These are phyloP conservation scores for Cephus pygmeus DNA, from an alignment of 2,888 invertebrate species.

Conservation along the genomic window DNA sequence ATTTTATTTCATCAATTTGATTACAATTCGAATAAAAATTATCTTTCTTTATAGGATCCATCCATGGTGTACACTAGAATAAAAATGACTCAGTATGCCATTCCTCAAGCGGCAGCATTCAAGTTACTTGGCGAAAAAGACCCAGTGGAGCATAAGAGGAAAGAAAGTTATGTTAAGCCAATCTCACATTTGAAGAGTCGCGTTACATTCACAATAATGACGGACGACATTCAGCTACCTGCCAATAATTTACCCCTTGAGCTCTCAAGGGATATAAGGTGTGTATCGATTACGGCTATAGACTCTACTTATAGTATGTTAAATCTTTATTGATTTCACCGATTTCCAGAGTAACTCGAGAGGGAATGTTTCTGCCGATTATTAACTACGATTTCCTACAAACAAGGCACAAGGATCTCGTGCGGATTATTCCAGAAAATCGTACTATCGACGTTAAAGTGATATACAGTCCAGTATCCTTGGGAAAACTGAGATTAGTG, in stretches of 20 bases:
- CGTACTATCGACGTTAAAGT: constrained; percentile 76
- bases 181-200: constrained; percentile 81
- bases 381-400: constrained; percentile 86
- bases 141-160: constrained; percentile 17
- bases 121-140: constrained; percentile 73
- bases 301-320: background rate
- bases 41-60: constrained; percentile 35
- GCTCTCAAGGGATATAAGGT: constrained; percentile 73
- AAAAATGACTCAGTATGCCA: constrained; percentile 77
- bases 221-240: constrained; percentile 77
- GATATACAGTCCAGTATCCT: constrained; percentile 79
- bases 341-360: constrained; percentile 69
- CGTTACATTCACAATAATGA: constrained; percentile 81
- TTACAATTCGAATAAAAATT: background rate
- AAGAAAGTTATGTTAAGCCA: constrained; percentile 64
- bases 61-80: constrained; percentile 72
- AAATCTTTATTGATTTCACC: background rate
- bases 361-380: constrained; percentile 82
- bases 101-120: constrained; percentile 81
- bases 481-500: constrained; percentile 82
- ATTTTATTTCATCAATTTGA: background rate
- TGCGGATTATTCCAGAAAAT: constrained; percentile 73
- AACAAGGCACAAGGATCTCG: constrained; percentile 80
- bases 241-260: constrained; percentile 77
- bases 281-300: constrained; percentile 26